phyloP scores from a whole-genome alignment of 2,888 invertebrate species.

The Rotaria sp. region DNA sequence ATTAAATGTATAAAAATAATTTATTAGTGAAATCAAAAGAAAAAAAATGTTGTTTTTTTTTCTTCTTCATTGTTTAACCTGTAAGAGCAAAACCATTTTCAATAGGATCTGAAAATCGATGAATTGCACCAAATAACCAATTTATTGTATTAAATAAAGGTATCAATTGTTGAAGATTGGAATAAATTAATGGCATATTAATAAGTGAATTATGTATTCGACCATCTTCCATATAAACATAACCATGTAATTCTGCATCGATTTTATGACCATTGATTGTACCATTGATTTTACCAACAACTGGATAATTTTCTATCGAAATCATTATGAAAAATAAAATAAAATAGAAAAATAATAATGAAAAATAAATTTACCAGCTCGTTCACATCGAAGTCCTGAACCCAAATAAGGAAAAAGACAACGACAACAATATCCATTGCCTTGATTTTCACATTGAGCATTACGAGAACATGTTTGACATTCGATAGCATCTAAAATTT shows the following conservation, averaged over 20 bases:
- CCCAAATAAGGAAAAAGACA: constrained; percentile 6
- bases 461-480: constrained; percentile 22
- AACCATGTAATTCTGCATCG: not conserved
- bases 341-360: not conserved
- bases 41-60: not conserved
- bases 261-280: not conserved
- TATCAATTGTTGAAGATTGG: not conserved
- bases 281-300: constrained; percentile 10
- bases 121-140: not conserved
- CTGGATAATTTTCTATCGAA: not conserved
- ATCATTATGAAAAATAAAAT: not conserved
- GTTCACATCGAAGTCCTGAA: constrained; percentile 5
- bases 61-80: not conserved
- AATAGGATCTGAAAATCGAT: constrained; percentile 2
- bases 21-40: not conserved
- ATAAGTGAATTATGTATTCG: constrained; percentile 1
- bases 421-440: constrained; percentile 20
- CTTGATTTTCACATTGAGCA: constrained; percentile 4
- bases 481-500: constrained; percentile 4
- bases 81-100: constrained; percentile 24
- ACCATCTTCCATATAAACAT: constrained; percentile 26
- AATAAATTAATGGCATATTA: not conserved
- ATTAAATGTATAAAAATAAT: not conserved
- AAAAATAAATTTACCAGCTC: not conserved
- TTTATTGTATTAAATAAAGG: not conserved